These are phyloP conservation scores for Philereme vetulata DNA, from an alignment of 2,888 invertebrate species.

Conservation along the genomic window DNA sequence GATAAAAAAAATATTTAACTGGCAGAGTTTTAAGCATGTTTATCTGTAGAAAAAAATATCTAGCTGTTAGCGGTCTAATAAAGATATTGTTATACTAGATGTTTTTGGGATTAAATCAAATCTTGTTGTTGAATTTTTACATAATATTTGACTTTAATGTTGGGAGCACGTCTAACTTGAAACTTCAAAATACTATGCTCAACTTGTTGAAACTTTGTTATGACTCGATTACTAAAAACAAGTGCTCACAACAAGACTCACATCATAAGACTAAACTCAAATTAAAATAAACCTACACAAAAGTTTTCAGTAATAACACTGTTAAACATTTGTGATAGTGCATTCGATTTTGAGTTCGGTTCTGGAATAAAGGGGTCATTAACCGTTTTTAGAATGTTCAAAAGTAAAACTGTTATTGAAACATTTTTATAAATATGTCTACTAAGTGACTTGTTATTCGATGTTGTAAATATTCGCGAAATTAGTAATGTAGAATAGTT, in stretches of 20 bases:
- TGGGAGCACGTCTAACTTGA: conserved; percentile 33
- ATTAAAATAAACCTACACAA: no score
- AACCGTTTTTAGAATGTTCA: conserved; percentile 40
- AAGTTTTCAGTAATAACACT: no score
- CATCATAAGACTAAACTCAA: no score
- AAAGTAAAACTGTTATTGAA: conserved; percentile 50
- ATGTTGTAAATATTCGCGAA: conserved; percentile 40
- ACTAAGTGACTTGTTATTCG: conserved; percentile 52
- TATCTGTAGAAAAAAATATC: conserved; percentile 42
- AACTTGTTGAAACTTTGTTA: conserved; percentile 25
- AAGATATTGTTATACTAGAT: conserved; percentile 68
- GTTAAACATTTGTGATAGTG: no score
- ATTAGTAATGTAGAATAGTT: conserved; percentile 29
- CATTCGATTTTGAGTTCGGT: no score
- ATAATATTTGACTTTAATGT: conserved; percentile 37
- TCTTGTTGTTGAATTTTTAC: conserved; percentile 63
- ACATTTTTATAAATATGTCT: conserved; percentile 50
- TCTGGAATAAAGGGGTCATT: not conserved
- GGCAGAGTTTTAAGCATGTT: conserved; percentile 39
- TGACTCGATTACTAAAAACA: conserved; percentile 26
- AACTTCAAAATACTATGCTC: conserved; percentile 18
- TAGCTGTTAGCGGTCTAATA: conserved; percentile 55
- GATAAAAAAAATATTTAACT: not conserved
- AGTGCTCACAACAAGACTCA: conserved; percentile 38
- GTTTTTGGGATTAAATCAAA: conserved; percentile 58